Percentiles rank a stretch among this genome's conserved stretches.
phyloP scores from a whole-genome alignment of 2,797 vertebrate species.

The Pseudomugil gertrudae region DNA sequence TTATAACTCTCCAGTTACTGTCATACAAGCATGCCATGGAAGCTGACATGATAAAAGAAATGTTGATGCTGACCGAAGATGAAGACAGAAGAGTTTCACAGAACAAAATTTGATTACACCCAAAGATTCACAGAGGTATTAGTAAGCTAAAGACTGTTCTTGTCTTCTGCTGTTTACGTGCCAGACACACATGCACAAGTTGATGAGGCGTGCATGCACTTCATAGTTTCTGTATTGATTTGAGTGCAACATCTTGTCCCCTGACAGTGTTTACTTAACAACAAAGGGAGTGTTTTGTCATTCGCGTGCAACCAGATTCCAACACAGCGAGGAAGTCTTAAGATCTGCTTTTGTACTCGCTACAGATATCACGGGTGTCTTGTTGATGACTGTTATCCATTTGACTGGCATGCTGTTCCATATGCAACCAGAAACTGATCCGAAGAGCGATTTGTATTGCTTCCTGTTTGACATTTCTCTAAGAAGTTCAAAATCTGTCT shows the following conservation, averaged over 20 bases:
- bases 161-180: conserved; percentile 14
- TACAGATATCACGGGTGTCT: conserved; percentile 33
- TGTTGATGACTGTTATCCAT: not conserved
- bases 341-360: conserved; percentile 37
- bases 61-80: not conserved
- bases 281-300: conserved; percentile 26
- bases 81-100: conserved; percentile 7
- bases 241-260: conserved; percentile 27
- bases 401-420: conserved; percentile 16
- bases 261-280: conserved; percentile 37
- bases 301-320: conserved; percentile 10
- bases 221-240: conserved; percentile 51
- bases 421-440: conserved; percentile 14
- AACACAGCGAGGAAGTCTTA: conserved; percentile 38
- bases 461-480: conserved; percentile 45
- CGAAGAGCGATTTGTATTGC: conserved; percentile 19
- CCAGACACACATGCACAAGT: not conserved
- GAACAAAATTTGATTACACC: conserved; percentile 26
- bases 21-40: too few relatives aligned
- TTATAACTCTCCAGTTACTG: conserved; percentile 51
- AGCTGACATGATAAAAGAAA: conserved; percentile 15
- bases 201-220: conserved; percentile 35
- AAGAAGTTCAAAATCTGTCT: conserved; percentile 35
- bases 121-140: conserved; percentile 30
- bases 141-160: conserved; percentile 28